These are phyloP conservation scores for Halcyon smyrnensis DNA, from an alignment of 2,797 vertebrate species.

Conservation along the genomic window DNA sequence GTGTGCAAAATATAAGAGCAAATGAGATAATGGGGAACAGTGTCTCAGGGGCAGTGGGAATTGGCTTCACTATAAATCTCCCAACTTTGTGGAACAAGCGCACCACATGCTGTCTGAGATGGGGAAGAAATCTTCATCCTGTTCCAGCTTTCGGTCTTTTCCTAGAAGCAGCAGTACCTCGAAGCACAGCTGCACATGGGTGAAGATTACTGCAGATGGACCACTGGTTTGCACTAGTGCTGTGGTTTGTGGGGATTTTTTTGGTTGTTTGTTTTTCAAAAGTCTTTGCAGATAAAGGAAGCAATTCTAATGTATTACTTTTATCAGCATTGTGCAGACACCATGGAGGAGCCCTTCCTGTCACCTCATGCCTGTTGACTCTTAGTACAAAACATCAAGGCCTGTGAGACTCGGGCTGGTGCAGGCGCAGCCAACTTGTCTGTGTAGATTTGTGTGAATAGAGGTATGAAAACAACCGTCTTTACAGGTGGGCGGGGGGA, in stretches of 20 bases:
- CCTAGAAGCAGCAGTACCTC: background rate
- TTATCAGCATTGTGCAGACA: too few relatives aligned
- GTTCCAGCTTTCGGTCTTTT: background rate
- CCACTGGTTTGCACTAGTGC: background rate
- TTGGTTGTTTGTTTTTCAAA: background rate
- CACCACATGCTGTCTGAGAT: background rate
- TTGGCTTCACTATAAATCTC: background rate
- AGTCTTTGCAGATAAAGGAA: background rate
- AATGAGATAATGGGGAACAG: background rate
- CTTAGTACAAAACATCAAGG: accelerated
- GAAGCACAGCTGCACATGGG: background rate
- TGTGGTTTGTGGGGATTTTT: background rate
- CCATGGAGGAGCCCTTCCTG: background rate
- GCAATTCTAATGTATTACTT: background rate
- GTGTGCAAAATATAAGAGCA: background rate
- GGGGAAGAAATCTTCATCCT: background rate
- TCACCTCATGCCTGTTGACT: accelerated
- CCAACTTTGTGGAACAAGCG: background rate
- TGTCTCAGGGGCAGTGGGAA: background rate
- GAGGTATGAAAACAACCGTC: accelerated
- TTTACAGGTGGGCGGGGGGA: background rate
- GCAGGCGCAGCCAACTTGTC: background rate
- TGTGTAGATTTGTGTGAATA: accelerated
- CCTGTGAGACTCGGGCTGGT: accelerated
- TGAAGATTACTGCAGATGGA: too few relatives aligned